These are phyloP conservation scores for Cremastinae sp. DNA, from an alignment of 2,888 invertebrate genomes.

Conservation along the genomic window DNA sequence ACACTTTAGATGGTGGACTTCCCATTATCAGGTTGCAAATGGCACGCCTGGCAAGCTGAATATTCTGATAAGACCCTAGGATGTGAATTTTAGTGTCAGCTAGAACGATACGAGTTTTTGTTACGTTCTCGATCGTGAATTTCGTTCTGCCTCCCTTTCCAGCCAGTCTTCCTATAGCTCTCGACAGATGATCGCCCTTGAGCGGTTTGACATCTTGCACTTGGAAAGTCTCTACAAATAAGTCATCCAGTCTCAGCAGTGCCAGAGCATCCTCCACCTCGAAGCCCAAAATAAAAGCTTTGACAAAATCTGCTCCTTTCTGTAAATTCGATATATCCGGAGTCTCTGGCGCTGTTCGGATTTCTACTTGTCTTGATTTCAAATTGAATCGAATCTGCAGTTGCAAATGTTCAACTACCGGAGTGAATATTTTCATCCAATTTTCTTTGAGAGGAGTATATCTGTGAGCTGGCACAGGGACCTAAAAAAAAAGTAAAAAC, in stretches of 20 bases:
- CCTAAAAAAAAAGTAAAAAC: conserved; percentile 63
- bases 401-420: conserved; percentile 96
- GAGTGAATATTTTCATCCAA: conserved; percentile 98
- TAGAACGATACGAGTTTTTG: conserved; percentile 98
- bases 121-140: conserved; percentile 99
- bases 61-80: conserved; percentile 98
- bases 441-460: conserved; percentile 96
- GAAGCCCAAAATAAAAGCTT: conserved; percentile 97
- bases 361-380: conserved; percentile 94
- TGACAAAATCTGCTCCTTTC: conserved; percentile 98
- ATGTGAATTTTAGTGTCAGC: conserved; percentile 98
- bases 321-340: conserved; percentile 94
- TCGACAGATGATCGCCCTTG: conserved; percentile 95
- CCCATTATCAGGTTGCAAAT: conserved; percentile 98
- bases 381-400: conserved; percentile 97
- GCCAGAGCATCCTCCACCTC: conserved; percentile 98
- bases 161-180: conserved; percentile 98
- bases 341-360: conserved; percentile 86
- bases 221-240: conserved; percentile 98
- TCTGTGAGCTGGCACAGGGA: conserved; percentile 96
- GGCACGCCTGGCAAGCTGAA: conserved; percentile 95
- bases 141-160: conserved; percentile 99
- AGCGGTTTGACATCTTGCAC: conserved; percentile 97
- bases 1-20: conserved; percentile 98
- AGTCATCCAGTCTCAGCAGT: conserved; percentile 94